phyloP scores from a whole-genome alignment of 1,140 invertebrate genomes.

The Hylaeus anthracinus region DNA sequence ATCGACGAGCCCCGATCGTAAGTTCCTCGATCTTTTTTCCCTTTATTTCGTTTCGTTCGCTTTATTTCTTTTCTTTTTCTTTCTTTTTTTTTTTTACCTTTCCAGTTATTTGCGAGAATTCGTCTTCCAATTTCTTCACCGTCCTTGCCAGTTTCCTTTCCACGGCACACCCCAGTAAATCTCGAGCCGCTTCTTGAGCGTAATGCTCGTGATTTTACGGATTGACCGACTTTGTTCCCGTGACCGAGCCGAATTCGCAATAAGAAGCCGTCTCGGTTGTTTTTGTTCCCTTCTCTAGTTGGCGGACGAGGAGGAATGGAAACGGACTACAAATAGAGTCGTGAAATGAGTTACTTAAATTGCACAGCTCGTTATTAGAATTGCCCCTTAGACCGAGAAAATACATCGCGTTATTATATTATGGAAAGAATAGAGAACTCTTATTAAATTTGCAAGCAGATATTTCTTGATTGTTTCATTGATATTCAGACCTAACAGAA shows the following conservation, averaged over 20 bases:
- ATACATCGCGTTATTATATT: not conserved
- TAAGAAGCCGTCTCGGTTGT: slow-evolving; percentile 15
- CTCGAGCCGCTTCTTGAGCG: slow-evolving; percentile 25
- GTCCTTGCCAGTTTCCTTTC: slow-evolving; percentile 29
- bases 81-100: not conserved
- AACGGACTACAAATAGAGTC: slow-evolving; percentile 23
- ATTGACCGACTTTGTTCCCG: slow-evolving; percentile 47
- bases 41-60: not conserved
- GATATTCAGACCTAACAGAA: too few species aligned
- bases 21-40: too few species aligned
- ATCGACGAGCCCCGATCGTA: not conserved
- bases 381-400: not conserved
- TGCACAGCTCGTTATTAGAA: not conserved
- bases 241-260: slow-evolving; percentile 44
- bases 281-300: not conserved
- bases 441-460: too few species aligned
- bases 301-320: not conserved
- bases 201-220: slow-evolving; percentile 43
- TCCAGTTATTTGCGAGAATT: not conserved
- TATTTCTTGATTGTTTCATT: too few species aligned
- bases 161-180: slow-evolving; percentile 32
- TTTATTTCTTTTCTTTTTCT: not conserved
- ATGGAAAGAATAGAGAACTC: too few species aligned
- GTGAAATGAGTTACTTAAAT: slow-evolving; percentile 7
- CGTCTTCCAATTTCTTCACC: not conserved